Evolutionary conservation across 2,113 vertebrate genomes (phyloP), one percentile per base, ranked within the genome.

Genomic region (Mirounga angustirostris): DNA sequence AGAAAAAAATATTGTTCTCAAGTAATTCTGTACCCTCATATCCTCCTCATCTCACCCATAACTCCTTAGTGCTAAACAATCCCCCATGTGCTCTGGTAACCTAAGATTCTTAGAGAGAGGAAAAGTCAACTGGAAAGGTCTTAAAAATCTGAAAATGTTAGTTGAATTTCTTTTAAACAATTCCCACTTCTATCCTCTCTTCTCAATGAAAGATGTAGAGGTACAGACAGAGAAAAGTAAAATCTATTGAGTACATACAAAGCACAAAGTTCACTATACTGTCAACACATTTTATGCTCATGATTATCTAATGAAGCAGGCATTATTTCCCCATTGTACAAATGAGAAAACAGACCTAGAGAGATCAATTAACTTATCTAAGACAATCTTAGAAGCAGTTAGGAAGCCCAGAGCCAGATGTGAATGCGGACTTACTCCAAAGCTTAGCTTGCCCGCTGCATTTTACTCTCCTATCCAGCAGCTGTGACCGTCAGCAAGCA

Each of bases 131-230:
- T 26, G 18, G 30, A 93, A 89, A 91, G 4, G 28, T 30, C 87
- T 91, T 71, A 26, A 76, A 87, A 92, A 89, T 26, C 28, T 74
- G 46, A 80, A 56, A 92, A 54, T 43, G 28, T 33, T 61, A 18
- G 21, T n/a, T 58, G 16, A 82, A 63, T 71, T 91, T 90, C 69
- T 88, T 95, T 97, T 69, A 91, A 93, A 95, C 1, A 88, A 91
- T 91, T 67, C 26, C 46, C 8, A 74, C 30, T 61, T 46, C 54
- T 36, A 30, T 69, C n/a, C 36, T 54, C 50, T 97, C 30, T 92
- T 86, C 33, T 86, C 50, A 67, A 5, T 69, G 79, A 67, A 50
- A 50, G 15, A 84, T 54, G 61, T 18, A 74, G 22, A 46, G 11
- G 5, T 71, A 91, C 1, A 86, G 22, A 52, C 40, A 69, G 2